Evolutionary conservation across 2,888 invertebrate species (phyloP), one percentile per base, ranked within the genome.

Genomic region (Erebia palarica): DNA sequence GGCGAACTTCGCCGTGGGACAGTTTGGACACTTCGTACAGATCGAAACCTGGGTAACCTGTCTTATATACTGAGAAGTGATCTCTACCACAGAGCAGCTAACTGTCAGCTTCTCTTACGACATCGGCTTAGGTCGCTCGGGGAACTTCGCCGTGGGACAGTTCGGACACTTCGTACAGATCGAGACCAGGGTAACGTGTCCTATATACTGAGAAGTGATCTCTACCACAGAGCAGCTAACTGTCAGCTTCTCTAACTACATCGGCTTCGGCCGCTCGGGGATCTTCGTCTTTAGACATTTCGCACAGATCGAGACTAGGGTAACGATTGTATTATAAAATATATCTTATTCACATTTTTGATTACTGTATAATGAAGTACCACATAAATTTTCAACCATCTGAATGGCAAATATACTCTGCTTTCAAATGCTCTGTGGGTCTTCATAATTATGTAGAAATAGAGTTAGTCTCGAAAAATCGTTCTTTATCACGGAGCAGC

Each of bases 171-270:
- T 95, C 60, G 94, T 95, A 0, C 91, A 94, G 70, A 86, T 97
- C 14, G 94, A 94, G 78, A 86, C 96, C 9, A 96, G 96, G 94
- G 96, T 96, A 49, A 81, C 84, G 78, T 3, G 9, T 36, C 13
- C 49, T 18, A 18, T 5, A 44, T 1, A 44, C 44, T 44, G 36
- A 36, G 95, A 96, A 1, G 95, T 98, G 21, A 96, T 98, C n/a
- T 94, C 96, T 0, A 94, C 96, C 80, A 94, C 97, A 47, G 96
- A 97, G 81, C 94, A 95, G 67, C 96, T 97, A 77, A 96, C 97
- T 0, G 94, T 97, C 27, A 88, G 93, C 44, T 94, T 94, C 74
- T 85, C 84, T n/a, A 92, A 95, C 14, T 87, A 94, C 55, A 87
- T 36, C 36, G 36, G 36, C 36, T 36, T 18, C 16, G 55, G 18